Conservation (phyloP, 2,113 vertebrate genomes). For the Marmota monax region DNA sequence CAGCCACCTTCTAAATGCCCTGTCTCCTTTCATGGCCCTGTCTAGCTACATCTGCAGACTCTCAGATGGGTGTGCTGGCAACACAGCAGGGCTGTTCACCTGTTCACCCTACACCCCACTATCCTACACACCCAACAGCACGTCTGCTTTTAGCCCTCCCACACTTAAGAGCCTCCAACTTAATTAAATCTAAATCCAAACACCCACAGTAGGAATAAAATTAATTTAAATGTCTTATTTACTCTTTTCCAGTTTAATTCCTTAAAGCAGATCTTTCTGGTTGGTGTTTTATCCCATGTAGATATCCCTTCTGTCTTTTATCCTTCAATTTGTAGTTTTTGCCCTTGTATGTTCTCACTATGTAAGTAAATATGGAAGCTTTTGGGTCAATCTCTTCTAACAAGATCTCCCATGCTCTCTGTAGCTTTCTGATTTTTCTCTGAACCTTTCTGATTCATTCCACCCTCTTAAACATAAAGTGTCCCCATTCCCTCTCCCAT, state of each 20-base stretch:
- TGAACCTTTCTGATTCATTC: not conserved
- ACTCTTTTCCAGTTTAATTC: not conserved
- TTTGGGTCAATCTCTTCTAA: not conserved
- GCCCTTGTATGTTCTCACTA: not conserved
- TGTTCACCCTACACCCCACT: not conserved
- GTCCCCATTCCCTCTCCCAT: not conserved
- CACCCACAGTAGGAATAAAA: not conserved
- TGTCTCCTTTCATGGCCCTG: not conserved
- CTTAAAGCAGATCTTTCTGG: not conserved
- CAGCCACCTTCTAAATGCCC: not conserved
- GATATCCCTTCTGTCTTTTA: not conserved
- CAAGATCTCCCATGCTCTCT: not conserved
- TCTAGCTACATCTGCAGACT: not conserved
- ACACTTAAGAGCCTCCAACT: not conserved
- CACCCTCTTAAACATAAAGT: not conserved
- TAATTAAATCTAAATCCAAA: not conserved
- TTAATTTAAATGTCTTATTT: not conserved
- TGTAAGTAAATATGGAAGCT: not conserved
- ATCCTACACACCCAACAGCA: not conserved
- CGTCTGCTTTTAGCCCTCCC: not conserved
- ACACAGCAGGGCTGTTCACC: not conserved
- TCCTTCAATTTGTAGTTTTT: not conserved
- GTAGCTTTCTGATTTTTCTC: not conserved
- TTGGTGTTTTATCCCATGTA: not conserved
- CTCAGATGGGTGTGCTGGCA: not conserved